These are phyloP conservation scores for Drosophila kikkawai DNA, from an alignment of 1,140 invertebrate genomes.

Conservation along the genomic window DNA sequence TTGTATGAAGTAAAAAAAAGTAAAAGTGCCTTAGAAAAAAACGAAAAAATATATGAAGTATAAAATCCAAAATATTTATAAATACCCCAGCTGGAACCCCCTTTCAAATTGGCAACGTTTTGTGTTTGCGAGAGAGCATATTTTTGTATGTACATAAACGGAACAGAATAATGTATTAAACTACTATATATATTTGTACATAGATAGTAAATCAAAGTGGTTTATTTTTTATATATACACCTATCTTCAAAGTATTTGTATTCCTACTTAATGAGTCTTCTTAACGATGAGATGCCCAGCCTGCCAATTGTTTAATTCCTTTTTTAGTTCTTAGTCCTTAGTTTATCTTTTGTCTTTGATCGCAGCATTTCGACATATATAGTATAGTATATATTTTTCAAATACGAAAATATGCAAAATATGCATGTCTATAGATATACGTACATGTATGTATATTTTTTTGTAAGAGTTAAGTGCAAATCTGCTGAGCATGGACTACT, in stretches of 20 bases:
- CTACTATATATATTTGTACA: slow-evolving; percentile 35
- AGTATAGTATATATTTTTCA: slow-evolving; percentile 21
- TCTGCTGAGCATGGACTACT: slow-evolving; percentile 79
- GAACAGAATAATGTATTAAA: slow-evolving; percentile 29
- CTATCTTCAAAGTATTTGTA: slow-evolving; percentile 45
- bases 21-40: slow-evolving; percentile 80
- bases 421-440: slow-evolving; percentile 30
- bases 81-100: slow-evolving; percentile 21
- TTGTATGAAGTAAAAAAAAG: slow-evolving; percentile 63
- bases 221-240: slow-evolving; percentile 30
- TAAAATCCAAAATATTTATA: slow-evolving; percentile 28
- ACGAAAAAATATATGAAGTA: slow-evolving; percentile 6
- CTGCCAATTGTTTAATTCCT: slow-evolving; percentile 69
- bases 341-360: slow-evolving; percentile 17
- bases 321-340: slow-evolving; percentile 13
- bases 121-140: slow-evolving; percentile 27
- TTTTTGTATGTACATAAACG: slow-evolving; percentile 70
- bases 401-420: slow-evolving; percentile 9
- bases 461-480: slow-evolving; percentile 59
- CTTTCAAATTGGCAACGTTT: slow-evolving; percentile 35
- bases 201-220: slow-evolving; percentile 38
- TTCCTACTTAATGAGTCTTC: slow-evolving; percentile 70
- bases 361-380: slow-evolving; percentile 23
- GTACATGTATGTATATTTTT: slow-evolving; percentile 49
- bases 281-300: slow-evolving; percentile 59